phyloP scores from a whole-genome alignment of 2,888 invertebrate species.

The Icerya purchasi region DNA sequence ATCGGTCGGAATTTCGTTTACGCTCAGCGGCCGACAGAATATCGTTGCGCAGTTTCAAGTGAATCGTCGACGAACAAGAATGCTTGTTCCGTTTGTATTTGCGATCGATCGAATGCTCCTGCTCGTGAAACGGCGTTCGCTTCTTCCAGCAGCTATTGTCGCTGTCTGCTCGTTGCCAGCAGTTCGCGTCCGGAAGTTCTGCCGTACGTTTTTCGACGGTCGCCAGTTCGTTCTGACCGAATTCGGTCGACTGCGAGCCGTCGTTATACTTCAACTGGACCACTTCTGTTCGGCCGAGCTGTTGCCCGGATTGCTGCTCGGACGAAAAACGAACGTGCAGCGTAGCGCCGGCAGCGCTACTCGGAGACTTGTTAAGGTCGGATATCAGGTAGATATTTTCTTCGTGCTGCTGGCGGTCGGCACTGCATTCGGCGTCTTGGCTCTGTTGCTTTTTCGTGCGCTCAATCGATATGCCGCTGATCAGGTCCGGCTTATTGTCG shows the following conservation, averaged over 20 bases:
- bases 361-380: background rate
- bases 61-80: background rate
- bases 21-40: background rate
- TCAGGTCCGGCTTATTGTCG: slow-evolving; percentile 24
- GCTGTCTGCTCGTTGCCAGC: background rate
- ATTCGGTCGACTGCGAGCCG: background rate
- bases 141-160: background rate
- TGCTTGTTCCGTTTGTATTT: background rate
- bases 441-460: slow-evolving; percentile 21
- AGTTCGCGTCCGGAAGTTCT: too few species aligned
- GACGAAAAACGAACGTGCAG: background rate
- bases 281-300: too few species aligned
- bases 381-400: background rate
- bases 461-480: slow-evolving; percentile 28
- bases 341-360: too few species aligned
- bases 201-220: slow-evolving; percentile 2
- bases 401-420: background rate
- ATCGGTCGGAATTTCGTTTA: background rate
- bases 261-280: too few species aligned
- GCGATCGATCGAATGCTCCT: background rate
- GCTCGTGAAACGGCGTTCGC: background rate
- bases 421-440: too few species aligned
- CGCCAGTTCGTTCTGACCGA: slow-evolving; percentile 12
- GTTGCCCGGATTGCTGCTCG: too few species aligned
- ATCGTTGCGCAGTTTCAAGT: background rate